Evolutionary conservation across 2,888 invertebrate genomes (phyloP), one percentile per base, ranked within the genome.

Genomic region (Orchesellides sinensis): DNA sequence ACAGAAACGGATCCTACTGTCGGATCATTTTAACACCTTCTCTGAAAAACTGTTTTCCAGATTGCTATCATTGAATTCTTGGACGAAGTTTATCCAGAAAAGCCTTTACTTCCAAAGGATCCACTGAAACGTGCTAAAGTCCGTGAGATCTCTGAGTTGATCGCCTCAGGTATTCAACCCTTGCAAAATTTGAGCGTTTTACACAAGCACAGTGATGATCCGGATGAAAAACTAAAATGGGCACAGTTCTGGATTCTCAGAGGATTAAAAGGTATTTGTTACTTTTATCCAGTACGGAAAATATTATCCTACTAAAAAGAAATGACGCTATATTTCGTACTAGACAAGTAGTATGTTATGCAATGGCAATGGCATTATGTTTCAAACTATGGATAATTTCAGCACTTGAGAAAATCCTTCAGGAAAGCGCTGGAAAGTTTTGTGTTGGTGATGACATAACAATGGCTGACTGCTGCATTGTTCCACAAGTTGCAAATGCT

Each of bases 401-500:
- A 90, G 98, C 96, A 0, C 94, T 98, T 6, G 98, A 99, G 91
- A 95, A 95, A 89, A 91, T 96, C 35, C 91, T 99, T 10, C 93
- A 94, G 0, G 92, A 94, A 1, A 95, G 95, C 66, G 95, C 97
- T 65, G 97, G 97, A 8, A 96, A 96, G 90, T 98, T 96, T 89
- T 96, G 96, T 89, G 95, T 98, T 2, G 98, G 98, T 0, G 97
- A 99, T 90, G 95, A 95, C 88, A 94, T 99, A 81, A 96, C 98
- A 0, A 91, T 98, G 89, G 98, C 98, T 4, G 99, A 99, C 90
- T 95, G 97, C 89, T 98, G 96, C 90, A 92, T 99, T 81, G 96
- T 98, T 68, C 98, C 98, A 61, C 98, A 99, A 91, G 95, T 98
- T 72, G 97, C 96, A 90, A 98, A 97, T 91, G 98, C 98, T 32